Conservation (phyloP, 1,140 invertebrate species). For the Dendrolimus kikuchii region DNA sequence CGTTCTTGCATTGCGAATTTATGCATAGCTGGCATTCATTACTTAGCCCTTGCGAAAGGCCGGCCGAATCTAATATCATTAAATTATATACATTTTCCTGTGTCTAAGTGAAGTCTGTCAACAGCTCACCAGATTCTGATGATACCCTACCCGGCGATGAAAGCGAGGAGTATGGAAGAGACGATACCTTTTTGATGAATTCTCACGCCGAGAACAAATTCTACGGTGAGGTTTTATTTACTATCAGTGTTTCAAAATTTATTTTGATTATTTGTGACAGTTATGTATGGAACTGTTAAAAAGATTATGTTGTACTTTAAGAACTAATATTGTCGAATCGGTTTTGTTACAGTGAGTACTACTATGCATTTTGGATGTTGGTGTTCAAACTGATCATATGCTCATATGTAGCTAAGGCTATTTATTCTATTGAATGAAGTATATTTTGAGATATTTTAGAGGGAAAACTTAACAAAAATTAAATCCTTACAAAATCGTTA, state of each 20-base stretch:
- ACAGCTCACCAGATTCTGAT: conserved; percentile 87
- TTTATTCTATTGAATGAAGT: no score
- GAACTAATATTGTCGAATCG: no score
- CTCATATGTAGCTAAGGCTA: no score
- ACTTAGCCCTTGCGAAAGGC: conserved; percentile 36
- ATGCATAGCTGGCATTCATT: neutral
- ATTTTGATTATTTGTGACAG: no score
- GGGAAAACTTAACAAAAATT: no score
- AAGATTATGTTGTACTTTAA: no score
- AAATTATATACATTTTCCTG: neutral
- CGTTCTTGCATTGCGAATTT: conserved; percentile 4
- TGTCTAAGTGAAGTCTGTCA: conserved; percentile 10
- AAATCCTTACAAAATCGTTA: no score
- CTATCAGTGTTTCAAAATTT: neutral
- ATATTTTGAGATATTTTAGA: no score
- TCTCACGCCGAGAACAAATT: conserved; percentile 89
- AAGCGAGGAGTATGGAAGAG: conserved; percentile 82
- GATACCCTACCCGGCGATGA: conserved; percentile 86
- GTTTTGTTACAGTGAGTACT: no score
- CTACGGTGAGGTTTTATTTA: conserved; percentile 76
- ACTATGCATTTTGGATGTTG: no score
- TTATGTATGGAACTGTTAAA: no score
- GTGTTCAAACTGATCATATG: no score
- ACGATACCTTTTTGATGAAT: conserved; percentile 90
- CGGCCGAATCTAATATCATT: conserved; percentile 28